phyloP scores from a whole-genome alignment of 2,113 vertebrate species.

The Protobothrops flavoviridis region DNA sequence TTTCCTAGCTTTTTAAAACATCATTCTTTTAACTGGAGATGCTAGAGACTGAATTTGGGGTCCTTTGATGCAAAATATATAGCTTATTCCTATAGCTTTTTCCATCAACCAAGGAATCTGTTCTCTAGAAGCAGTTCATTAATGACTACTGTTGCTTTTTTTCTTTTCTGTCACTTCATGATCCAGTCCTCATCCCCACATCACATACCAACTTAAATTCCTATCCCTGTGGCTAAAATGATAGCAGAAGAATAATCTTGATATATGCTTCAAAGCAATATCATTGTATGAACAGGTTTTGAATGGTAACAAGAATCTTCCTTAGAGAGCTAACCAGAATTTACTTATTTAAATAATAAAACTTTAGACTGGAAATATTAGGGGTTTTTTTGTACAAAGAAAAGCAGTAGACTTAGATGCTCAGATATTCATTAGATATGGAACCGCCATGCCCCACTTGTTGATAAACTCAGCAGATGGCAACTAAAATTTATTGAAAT shows the following conservation, averaged over 20 bases:
- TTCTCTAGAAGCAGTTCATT: background rate
- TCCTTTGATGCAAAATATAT: background rate
- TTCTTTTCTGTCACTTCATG: background rate
- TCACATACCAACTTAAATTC: background rate
- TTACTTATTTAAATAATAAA: background rate
- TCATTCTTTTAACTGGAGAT: background rate
- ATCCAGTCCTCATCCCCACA: background rate
- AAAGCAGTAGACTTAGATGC: background rate
- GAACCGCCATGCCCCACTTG: background rate
- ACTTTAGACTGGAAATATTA: background rate
- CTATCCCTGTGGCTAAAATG: background rate
- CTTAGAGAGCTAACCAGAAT: background rate
- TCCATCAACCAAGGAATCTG: background rate
- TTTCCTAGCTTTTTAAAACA: background rate
- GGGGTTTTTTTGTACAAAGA: background rate
- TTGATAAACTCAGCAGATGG: background rate
- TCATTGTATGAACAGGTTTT: background rate
- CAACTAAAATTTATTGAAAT: background rate
- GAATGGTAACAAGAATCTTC: background rate
- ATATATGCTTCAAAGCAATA: background rate
- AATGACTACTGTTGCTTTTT: background rate
- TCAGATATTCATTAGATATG: background rate
- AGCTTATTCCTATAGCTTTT: background rate
- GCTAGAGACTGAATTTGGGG: background rate
- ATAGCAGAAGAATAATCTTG: background rate